These are phyloP conservation scores for Ceratosolen fusciceps DNA, from an alignment of 1,140 invertebrate genomes.

Conservation along the genomic window DNA sequence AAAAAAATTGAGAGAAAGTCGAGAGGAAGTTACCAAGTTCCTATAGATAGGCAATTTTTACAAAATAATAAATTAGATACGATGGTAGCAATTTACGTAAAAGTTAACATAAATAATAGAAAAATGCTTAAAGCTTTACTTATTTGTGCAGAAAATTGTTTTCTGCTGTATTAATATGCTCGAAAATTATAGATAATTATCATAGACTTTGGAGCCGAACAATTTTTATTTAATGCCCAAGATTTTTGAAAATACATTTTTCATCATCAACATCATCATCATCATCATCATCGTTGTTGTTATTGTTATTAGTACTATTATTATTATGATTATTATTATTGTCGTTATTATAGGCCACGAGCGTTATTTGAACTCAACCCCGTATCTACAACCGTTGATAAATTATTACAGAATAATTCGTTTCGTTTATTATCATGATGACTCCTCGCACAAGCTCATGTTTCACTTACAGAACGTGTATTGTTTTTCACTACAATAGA, in stretches of 20 bases:
- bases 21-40: conserved; percentile 9
- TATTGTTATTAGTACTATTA: too few species aligned
- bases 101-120: conserved; percentile 11
- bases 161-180: neutral
- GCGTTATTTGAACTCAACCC: too few species aligned
- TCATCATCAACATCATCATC: too few species aligned
- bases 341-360: too few species aligned
- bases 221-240: neutral
- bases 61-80: neutral
- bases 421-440: too few species aligned
- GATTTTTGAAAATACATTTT: neutral
- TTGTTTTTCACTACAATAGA: too few species aligned
- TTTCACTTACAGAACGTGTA: too few species aligned
- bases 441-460: too few species aligned
- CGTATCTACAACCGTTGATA: too few species aligned
- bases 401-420: too few species aligned
- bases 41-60: conserved; percentile 17
- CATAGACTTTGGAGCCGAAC: neutral
- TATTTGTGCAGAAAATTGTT: neutral
- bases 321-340: too few species aligned
- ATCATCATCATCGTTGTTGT: too few species aligned
- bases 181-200: neutral
- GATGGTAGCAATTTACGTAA: neutral
- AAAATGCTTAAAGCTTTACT: neutral
- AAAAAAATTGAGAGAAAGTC: conserved; percentile 33